A percentile compares a stretch with the other conserved stretches of the same genome.
Conservation (phyloP, 2,797 vertebrate species). For the Enteromius thamalakanensis region DNA sequence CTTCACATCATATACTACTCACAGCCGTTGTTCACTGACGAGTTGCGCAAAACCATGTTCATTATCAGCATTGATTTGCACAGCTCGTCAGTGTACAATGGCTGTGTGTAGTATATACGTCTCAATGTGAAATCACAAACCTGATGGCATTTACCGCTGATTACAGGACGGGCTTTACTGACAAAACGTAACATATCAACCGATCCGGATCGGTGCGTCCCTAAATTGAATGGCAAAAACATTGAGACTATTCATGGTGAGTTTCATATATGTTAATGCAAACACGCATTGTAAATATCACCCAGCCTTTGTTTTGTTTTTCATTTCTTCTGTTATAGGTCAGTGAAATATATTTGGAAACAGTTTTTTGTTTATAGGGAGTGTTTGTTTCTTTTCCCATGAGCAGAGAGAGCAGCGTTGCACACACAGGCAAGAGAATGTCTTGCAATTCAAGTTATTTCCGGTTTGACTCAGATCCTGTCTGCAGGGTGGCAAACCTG, state of each 20-base stretch:
- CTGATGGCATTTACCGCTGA: too few relatives aligned
- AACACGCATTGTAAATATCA: neutral
- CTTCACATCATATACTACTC: too few relatives aligned
- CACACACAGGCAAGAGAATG: slow-evolving; percentile 12
- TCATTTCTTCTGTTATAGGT: neutral
- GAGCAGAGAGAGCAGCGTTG: neutral
- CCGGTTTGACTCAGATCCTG: slow-evolving; percentile 32
- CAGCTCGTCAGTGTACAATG: too few relatives aligned
- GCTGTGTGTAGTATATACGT: too few relatives aligned
- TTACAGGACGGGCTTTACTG: too few relatives aligned
- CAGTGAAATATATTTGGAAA: slow-evolving; percentile 5
- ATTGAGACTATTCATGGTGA: neutral
- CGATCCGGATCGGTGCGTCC: too few relatives aligned
- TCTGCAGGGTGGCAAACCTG: slow-evolving; percentile 4
- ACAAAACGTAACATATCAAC: too few relatives aligned
- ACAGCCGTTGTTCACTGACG: too few relatives aligned
- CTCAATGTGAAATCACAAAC: too few relatives aligned
- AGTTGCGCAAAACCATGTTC: too few relatives aligned
- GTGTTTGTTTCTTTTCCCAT: neutral
- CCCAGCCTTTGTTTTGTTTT: neutral
- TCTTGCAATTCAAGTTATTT: slow-evolving; percentile 25
- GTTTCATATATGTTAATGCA: neutral
- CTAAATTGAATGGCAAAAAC: neutral
- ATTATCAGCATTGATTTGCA: too few relatives aligned
- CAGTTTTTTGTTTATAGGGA: slow-evolving; percentile 18